A percentile compares a stretch with the other conserved stretches of the same genome.
Conservation (phyloP, 2,888 invertebrate species). For the Ommatoiulus sabulosus region DNA sequence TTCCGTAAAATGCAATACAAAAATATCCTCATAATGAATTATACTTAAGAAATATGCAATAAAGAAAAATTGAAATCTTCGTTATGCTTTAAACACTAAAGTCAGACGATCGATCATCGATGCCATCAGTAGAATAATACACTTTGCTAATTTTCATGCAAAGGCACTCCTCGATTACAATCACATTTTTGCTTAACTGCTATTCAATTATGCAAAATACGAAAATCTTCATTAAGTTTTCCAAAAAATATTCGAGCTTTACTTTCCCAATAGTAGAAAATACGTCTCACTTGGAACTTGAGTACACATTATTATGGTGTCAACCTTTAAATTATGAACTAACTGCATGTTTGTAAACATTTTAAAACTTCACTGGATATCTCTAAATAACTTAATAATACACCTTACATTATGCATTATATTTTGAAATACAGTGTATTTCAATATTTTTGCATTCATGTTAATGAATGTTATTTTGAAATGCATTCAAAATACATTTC, state of each 20-base stretch:
- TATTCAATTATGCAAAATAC: not conserved
- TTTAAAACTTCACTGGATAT: not conserved
- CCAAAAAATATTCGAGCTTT: too few relatives aligned
- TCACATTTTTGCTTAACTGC: not conserved
- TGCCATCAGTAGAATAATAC: not conserved
- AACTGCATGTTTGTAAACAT: too few relatives aligned
- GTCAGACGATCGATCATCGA: not conserved
- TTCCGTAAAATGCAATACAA: not conserved
- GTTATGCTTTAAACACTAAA: conserved; percentile 24
- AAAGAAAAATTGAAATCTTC: not conserved
- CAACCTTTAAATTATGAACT: too few relatives aligned
- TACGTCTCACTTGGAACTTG: too few relatives aligned
- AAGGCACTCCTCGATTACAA: conserved; percentile 5
- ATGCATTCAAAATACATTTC: too few relatives aligned
- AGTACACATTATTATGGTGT: too few relatives aligned
- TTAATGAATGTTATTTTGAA: too few relatives aligned
- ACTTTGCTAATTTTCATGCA: not conserved
- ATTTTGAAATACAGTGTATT: too few relatives aligned
- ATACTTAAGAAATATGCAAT: not conserved
- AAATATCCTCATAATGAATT: not conserved
- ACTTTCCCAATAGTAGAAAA: too few relatives aligned
- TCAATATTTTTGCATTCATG: too few relatives aligned
- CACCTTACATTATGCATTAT: not conserved
- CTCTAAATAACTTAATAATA: not conserved
- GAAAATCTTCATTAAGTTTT: not conserved